These are phyloP conservation scores for Lasaia peninsularis DNA, from an alignment of 1,140 invertebrate species.

Conservation along the genomic window DNA sequence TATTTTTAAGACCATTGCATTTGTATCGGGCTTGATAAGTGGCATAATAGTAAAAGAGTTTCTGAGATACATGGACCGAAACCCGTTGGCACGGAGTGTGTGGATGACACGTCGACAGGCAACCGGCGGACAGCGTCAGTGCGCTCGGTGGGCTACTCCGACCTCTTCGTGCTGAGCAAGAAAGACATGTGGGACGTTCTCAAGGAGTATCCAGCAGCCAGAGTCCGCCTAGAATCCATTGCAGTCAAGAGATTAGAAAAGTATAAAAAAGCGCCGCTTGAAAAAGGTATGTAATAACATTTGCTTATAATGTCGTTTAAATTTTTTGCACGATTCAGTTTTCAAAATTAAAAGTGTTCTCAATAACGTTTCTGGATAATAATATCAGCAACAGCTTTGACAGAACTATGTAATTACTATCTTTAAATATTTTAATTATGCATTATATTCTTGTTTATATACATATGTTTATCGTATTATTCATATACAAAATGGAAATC, in stretches of 20 bases:
- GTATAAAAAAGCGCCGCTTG: slow-evolving; percentile 94
- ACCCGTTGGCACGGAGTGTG: slow-evolving; percentile 73
- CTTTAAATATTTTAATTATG: too few species aligned
- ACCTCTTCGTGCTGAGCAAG: slow-evolving; percentile 98
- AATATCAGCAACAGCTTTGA: too few species aligned
- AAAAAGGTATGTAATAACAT: slow-evolving; percentile 85
- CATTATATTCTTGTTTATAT: too few species aligned
- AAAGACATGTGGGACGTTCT: slow-evolving; percentile 99
- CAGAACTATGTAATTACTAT: too few species aligned
- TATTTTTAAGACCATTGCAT: neutral
- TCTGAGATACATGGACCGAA: slow-evolving; percentile 39
- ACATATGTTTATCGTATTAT: too few species aligned
- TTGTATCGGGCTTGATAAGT: neutral
- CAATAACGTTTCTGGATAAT: too few species aligned
- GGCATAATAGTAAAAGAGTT: slow-evolving; percentile 34
- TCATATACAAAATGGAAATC: too few species aligned
- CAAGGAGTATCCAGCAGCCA: slow-evolving; percentile 97
- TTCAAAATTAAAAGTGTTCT: too few species aligned
- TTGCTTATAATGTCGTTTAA: neutral
- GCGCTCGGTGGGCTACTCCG: slow-evolving; percentile 97
- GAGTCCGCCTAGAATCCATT: slow-evolving; percentile 97
- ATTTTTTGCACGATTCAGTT: too few species aligned
- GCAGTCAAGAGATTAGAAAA: slow-evolving; percentile 97
- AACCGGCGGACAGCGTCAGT: slow-evolving; percentile 98
- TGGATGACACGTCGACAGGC: slow-evolving; percentile 82